These are phyloP conservation scores for Paralvinella palmiformis DNA, from an alignment of 1,140 invertebrate species.

Conservation along the genomic window DNA sequence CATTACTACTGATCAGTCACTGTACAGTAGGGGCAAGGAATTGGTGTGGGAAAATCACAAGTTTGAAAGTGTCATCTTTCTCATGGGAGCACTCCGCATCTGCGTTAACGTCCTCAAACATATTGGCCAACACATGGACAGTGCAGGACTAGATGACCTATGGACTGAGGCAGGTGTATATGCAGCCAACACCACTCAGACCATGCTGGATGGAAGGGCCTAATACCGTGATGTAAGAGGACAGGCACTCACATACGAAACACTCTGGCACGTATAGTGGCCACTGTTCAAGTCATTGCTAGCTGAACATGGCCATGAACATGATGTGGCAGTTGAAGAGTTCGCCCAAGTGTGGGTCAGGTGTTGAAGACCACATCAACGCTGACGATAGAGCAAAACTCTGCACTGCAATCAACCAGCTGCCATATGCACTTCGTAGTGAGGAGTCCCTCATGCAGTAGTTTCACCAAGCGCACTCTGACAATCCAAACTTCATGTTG, in stretches of 20 bases:
- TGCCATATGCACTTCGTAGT: too few relatives aligned
- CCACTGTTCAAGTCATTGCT: not conserved
- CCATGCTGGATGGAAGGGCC: constrained; percentile 17
- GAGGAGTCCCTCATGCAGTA: too few relatives aligned
- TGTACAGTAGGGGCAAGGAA: constrained; percentile 10
- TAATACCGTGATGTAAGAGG: constrained; percentile 12
- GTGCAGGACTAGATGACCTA: constrained; percentile 18
- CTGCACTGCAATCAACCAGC: too few relatives aligned
- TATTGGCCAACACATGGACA: constrained; percentile 21
- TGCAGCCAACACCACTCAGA: constrained; percentile 9
- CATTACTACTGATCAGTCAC: constrained; percentile 16
- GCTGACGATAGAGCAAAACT: too few relatives aligned
- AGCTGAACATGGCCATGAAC: not conserved
- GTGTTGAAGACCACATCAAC: too few relatives aligned
- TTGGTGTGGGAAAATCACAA: constrained; percentile 9
- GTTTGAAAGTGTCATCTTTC: constrained; percentile 17
- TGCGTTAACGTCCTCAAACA: constrained; percentile 18
- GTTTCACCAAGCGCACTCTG: too few relatives aligned
- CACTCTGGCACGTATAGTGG: not conserved
- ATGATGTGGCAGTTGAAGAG: too few relatives aligned
- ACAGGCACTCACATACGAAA: not conserved
- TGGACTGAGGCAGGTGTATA: constrained; percentile 15
- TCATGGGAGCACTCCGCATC: constrained; percentile 15
- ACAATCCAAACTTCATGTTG: too few relatives aligned
- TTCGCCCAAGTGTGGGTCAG: too few relatives aligned